Evolutionary conservation across 2,888 invertebrate genomes (phyloP).

Genomic region (Orthosia incerta): DNA sequence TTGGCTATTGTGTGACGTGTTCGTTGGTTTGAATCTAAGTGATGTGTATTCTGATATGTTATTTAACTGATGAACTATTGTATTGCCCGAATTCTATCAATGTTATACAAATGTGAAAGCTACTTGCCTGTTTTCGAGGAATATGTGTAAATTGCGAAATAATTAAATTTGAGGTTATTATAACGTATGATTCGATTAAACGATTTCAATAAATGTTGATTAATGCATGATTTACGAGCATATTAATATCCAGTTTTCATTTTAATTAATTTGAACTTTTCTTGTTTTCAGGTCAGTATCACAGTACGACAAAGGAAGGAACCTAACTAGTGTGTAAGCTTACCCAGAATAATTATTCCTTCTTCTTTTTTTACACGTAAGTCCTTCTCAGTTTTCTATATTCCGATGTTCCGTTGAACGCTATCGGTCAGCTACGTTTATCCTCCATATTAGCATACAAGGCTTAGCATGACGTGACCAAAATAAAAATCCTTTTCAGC

Average conservation of each 20-base stretch:
- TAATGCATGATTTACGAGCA: slow-evolving; percentile 12
- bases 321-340: background rate
- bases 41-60: background rate
- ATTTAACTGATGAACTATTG: background rate
- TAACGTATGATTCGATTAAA: background rate
- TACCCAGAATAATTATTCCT: background rate
- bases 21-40: slow-evolving; percentile 15
- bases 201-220: slow-evolving; percentile 8
- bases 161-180: slow-evolving; percentile 10
- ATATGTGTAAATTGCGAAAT: background rate
- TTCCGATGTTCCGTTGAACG: background rate
- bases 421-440: slow-evolving; percentile 31
- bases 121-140: background rate
- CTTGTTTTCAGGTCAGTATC: slow-evolving; percentile 44
- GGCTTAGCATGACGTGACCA: slow-evolving; percentile 53
- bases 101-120: background rate
- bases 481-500: slow-evolving; percentile 50
- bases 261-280: slow-evolving; percentile 20
- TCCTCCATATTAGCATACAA: slow-evolving; percentile 53
- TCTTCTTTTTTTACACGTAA: slow-evolving; percentile 2
- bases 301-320: background rate
- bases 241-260: slow-evolving; percentile 1
- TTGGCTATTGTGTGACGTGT: slow-evolving; percentile 10
- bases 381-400: slow-evolving; percentile 17
- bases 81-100: background rate